Percentiles rank a stretch among this genome's conserved stretches.
phyloP scores from a whole-genome alignment of 2,888 invertebrate genomes.

The Meghimatium bilineatum region DNA sequence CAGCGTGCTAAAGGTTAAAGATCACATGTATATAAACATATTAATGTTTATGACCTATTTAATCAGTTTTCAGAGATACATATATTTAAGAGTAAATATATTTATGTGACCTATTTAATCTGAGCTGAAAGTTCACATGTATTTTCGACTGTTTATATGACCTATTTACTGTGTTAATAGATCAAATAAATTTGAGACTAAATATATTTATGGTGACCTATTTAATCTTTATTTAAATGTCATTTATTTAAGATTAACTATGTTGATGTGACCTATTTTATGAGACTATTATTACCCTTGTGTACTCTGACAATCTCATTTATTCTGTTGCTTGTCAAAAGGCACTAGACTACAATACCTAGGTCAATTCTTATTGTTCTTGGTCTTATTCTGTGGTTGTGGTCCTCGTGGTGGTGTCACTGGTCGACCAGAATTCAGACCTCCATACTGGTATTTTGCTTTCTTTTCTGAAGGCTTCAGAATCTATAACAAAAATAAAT shows the following conservation, averaged over 20 bases:
- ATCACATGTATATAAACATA: too few species aligned
- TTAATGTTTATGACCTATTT: too few species aligned
- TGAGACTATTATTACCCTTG: background rate
- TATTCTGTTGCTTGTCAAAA: background rate
- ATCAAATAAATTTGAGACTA: background rate
- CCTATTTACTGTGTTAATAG: background rate
- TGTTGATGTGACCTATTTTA: background rate
- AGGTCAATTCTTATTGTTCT: slow-evolving; percentile 21
- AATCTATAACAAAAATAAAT: slow-evolving; percentile 74
- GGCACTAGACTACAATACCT: slow-evolving; percentile 22
- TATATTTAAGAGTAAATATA: too few species aligned
- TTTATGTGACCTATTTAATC: too few species aligned
- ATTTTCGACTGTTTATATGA: too few species aligned
- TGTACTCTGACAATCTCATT: background rate
- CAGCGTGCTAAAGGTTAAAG: too few species aligned
- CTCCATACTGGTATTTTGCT: slow-evolving; percentile 80
- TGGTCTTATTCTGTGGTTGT: slow-evolving; percentile 54
- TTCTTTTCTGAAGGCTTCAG: slow-evolving; percentile 80
- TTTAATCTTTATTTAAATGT: too few species aligned
- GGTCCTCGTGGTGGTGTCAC: slow-evolving; percentile 75
- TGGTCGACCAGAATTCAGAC: slow-evolving; percentile 78
- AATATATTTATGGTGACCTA: too few species aligned
- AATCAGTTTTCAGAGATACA: too few species aligned
- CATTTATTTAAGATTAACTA: background rate
- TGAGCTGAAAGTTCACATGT: too few species aligned